Evolutionary conservation across 2,797 vertebrate species (phyloP).

Genomic region (Tokudaia muenninki): DNA sequence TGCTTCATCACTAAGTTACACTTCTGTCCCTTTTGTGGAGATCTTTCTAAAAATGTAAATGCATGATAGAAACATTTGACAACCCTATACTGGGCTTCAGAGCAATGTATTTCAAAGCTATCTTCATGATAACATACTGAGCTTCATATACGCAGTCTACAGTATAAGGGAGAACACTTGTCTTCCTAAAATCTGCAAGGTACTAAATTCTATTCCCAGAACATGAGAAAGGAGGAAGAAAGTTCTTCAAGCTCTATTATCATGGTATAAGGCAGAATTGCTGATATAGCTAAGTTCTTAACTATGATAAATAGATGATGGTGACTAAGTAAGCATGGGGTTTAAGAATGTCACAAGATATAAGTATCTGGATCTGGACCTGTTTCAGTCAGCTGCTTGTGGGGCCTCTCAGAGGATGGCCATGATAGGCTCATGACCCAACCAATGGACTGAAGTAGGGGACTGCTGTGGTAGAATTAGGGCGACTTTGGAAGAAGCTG

Average conservation of each 20-base stretch:
- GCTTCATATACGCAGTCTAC: neutral
- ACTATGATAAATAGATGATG: neutral
- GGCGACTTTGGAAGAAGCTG: neutral
- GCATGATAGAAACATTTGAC: neutral
- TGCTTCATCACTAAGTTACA: neutral
- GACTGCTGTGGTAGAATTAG: neutral
- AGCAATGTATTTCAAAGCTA: neutral
- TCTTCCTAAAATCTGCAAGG: neutral
- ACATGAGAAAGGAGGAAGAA: neutral
- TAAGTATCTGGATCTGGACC: neutral
- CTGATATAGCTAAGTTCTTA: neutral
- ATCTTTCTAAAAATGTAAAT: constrained; percentile 4
- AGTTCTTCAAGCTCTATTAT: neutral
- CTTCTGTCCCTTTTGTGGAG: too few relatives aligned
- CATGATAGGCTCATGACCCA: neutral
- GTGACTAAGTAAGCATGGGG: neutral
- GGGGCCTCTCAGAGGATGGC: neutral
- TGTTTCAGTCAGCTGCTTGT: neutral
- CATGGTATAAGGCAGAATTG: neutral
- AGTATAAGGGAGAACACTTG: neutral
- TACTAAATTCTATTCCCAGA: neutral
- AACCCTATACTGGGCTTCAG: neutral
- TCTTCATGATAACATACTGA: neutral
- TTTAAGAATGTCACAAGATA: neutral
- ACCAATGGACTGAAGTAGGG: neutral